Conservation (phyloP, 2,113 vertebrate genomes). For the Percopsis transmontana region DNA sequence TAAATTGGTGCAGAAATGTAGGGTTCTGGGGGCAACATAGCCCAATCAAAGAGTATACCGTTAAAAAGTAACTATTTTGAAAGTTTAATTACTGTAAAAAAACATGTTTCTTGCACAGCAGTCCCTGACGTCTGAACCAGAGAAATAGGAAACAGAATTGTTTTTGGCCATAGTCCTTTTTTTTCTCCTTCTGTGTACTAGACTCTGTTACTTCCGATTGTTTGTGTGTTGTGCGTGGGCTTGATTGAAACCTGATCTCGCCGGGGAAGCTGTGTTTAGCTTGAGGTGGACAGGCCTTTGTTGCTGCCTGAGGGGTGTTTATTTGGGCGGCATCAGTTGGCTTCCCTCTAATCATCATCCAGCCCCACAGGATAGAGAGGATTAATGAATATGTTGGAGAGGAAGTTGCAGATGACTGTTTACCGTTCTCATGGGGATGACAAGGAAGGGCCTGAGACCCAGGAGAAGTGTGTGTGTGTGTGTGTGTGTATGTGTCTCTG, state of each 20-base stretch:
- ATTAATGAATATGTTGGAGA: constrained; percentile 76
- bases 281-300: constrained; percentile 76
- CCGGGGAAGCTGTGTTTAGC: constrained; percentile 74
- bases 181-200: constrained; percentile 21
- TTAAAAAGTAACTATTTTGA: too few species aligned
- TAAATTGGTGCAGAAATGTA: too few species aligned
- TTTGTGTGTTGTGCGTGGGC: constrained; percentile 71
- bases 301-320: constrained; percentile 75
- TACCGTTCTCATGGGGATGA: constrained; percentile 68
- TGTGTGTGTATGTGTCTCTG: constrained; percentile 12
- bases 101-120: background rate
- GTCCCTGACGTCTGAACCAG: background rate
- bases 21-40: too few species aligned
- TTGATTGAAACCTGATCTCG: constrained; percentile 75
- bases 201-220: constrained; percentile 66
- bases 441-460: constrained; percentile 35
- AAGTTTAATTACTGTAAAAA: too few species aligned
- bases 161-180: constrained; percentile 56
- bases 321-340: constrained; percentile 75
- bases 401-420: constrained; percentile 78
- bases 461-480: constrained; percentile 25
- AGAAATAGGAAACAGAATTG: constrained; percentile 57
- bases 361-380: constrained; percentile 72
- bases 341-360: constrained; percentile 77
- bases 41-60: too few species aligned